Evolutionary conservation across 2,113 vertebrate genomes (phyloP).

Genomic region (Antechinus stuartii): DNA sequence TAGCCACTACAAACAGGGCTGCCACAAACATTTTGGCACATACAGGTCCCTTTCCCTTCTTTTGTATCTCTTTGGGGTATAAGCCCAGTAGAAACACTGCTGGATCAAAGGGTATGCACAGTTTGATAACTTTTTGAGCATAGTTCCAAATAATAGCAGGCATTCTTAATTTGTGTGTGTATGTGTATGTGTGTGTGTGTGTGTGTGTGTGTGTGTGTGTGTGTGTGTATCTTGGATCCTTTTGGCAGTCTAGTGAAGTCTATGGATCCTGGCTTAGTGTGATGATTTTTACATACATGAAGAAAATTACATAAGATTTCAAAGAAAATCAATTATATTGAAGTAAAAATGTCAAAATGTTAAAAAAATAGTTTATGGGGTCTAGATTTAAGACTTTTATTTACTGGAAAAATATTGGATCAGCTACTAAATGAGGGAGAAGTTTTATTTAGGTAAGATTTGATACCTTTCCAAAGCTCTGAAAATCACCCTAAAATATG

Average conservation of each 20-base stretch:
- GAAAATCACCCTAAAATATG: not conserved
- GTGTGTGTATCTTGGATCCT: not conserved
- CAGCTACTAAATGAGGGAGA: not conserved
- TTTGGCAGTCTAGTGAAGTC: too few relatives aligned
- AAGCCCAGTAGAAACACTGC: too few relatives aligned
- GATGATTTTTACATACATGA: not conserved
- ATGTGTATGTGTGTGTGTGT: not conserved
- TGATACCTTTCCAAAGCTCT: not conserved
- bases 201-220: not conserved
- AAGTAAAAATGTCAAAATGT: not conserved
- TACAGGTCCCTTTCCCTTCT: too few relatives aligned
- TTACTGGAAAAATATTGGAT: not conserved
- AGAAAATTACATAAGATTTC: not conserved
- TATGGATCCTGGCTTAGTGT: not conserved
- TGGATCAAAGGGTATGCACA: too few relatives aligned
- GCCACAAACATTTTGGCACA: too few relatives aligned
- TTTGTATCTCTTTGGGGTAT: too few relatives aligned
- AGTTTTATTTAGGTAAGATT: not conserved
- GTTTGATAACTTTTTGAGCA: too few relatives aligned
- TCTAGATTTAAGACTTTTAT: not conserved
- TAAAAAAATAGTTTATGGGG: not conserved
- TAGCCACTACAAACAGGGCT: too few relatives aligned
- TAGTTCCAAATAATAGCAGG: not conserved
- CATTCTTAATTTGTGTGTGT: not conserved
- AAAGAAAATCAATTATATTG: not conserved